These are phyloP conservation scores for Dusona sp. DNA, from an alignment of 2,888 invertebrate species.

Conservation along the genomic window DNA sequence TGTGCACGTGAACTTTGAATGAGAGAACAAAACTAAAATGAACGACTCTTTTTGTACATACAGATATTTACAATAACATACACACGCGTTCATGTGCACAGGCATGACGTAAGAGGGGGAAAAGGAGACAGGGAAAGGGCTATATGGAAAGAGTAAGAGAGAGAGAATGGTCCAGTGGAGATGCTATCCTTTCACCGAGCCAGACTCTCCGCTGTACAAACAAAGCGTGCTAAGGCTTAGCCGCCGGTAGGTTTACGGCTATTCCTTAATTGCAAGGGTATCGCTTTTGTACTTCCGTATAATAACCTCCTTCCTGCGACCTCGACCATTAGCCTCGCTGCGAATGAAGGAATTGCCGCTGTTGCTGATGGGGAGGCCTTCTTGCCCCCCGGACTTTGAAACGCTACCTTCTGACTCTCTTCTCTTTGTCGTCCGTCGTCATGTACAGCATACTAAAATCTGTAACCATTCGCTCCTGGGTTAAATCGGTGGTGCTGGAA, in stretches of 20 bases:
- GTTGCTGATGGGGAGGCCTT: conserved; percentile 47
- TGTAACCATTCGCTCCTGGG: conserved; percentile 36
- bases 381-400: conserved; percentile 64
- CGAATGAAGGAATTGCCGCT: conserved; percentile 66
- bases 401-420: conserved; percentile 30
- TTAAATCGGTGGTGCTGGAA: conserved; percentile 38
- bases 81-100: conserved; percentile 29
- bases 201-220: conserved; percentile 58
- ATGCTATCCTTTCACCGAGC: conserved; percentile 60
- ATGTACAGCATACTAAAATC: conserved; percentile 28
- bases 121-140: conserved; percentile 25
- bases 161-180: conserved; percentile 51
- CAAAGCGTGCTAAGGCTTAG: conserved; percentile 61
- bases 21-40: conserved; percentile 42
- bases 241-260: conserved; percentile 75
- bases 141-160: conserved; percentile 45
- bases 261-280: conserved; percentile 82
- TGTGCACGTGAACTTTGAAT: conserved; percentile 69
- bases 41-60: conserved; percentile 47
- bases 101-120: conserved; percentile 28
- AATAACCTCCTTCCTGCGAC: conserved; percentile 79
- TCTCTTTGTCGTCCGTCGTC: conserved; percentile 46
- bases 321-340: conserved; percentile 65
- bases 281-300: conserved; percentile 82
- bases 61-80: conserved; percentile 46